A percentile compares a stretch with the other conserved stretches of the same genome.
These are phyloP conservation scores for Oryctolagus cuniculus DNA, from an alignment of 2,113 vertebrate species.

Conservation along the genomic window DNA sequence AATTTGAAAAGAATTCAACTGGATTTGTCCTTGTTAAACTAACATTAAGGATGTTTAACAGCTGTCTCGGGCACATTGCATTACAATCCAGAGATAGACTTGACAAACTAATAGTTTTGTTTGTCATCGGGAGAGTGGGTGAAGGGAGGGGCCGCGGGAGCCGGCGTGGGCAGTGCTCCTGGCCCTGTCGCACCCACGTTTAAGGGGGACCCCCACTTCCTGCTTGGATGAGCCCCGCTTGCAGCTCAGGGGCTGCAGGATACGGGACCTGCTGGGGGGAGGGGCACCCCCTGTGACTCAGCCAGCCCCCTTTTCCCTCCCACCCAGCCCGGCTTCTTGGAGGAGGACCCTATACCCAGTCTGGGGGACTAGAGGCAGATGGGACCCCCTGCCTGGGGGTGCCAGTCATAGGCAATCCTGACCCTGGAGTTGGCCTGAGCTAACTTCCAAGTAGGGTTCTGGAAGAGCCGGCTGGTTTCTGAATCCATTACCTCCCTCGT, in stretches of 20 bases:
- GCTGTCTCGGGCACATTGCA: constrained; percentile 64
- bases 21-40: constrained; percentile 83
- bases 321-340: background rate
- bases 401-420: rapidly evolving
- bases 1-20: constrained; percentile 83
- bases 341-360: background rate
- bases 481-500: background rate
- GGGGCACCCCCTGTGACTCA: background rate
- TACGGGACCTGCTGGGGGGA: rapidly evolving
- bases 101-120: constrained; percentile 73
- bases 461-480: background rate
- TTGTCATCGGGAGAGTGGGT: constrained; percentile 71
- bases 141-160: background rate
- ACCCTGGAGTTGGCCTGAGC: background rate
- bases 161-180: rapidly evolving
- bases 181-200: rapidly evolving
- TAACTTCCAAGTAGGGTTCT: background rate
- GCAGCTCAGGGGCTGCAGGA: background rate
- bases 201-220: background rate
- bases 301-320: background rate
- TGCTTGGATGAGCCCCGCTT: background rate
- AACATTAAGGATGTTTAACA: constrained; percentile 81
- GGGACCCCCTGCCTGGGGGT: background rate
- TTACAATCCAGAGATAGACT: constrained; percentile 57
- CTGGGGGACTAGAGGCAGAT: background rate